Evolutionary conservation across 2,113 vertebrate species (phyloP), one percentile per base, ranked within the genome.

Genomic region (Amphilophus citrinellus): DNA sequence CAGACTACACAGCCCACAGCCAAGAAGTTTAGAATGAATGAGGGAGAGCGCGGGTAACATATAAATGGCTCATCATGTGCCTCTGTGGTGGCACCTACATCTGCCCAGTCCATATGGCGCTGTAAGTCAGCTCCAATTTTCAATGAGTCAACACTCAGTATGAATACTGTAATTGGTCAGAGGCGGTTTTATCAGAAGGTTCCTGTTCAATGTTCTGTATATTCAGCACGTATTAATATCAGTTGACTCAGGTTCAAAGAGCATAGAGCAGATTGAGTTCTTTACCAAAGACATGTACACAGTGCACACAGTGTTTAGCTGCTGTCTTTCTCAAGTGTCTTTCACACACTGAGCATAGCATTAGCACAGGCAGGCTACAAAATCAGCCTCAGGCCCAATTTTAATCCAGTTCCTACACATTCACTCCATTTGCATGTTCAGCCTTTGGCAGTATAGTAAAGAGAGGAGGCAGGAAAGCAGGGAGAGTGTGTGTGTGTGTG

Each of bases 41-140:
- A 84, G 65, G 61, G 44, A 77, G 42, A 32, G 78, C 83, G 58
- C 6, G 8, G 60, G 53, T 65, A 71, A 82, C 73, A 71, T 84
- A 86, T 81, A 84, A 89, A 84, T 80, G 86, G 81, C 84, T 89
- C 68, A 58, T 87, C 62, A 30, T 77, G 79, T 88, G 50, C 71
- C 82, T 88, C 65, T 76, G 65, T 80, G 66, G 79, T 47, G 84
- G 44, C 77, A 71, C 62, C 79, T 84, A 75, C 88, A 88, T 90
- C 82, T 65, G 88, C 84, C 75, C 57, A 7, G 50, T 71, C 86
- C 88, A 87, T 88, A 88, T 88, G 88, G 80, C 62, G 17, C 63
- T 7, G 53, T 76, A 71, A 18, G 37, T n/a, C 53, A 42, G 62
- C 75, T 82, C 78, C 47, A 62, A 56, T 82, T 79, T 80, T 57